These are phyloP conservation scores for Lithodes maja DNA, from an alignment of 2,888 invertebrate genomes.

Conservation along the genomic window DNA sequence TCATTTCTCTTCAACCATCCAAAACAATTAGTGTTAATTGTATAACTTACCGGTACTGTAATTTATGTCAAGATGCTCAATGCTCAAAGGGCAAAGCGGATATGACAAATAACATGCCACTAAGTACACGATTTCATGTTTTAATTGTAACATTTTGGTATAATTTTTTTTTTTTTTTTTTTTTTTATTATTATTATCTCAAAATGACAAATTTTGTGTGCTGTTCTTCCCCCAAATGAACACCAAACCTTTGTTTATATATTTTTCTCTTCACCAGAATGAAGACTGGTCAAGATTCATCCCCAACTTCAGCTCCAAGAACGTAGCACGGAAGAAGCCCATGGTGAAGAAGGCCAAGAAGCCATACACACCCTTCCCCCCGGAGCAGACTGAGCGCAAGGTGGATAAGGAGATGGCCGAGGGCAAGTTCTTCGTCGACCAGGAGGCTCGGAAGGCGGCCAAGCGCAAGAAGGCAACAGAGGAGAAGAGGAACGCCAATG, in stretches of 20 bases:
- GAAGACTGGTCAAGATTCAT: constrained; percentile 98
- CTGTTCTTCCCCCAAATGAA: too few species aligned
- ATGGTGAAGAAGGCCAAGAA: constrained; percentile 92
- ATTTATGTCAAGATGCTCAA: too few species aligned
- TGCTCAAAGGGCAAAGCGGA: too few species aligned
- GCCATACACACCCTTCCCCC: constrained; percentile 98
- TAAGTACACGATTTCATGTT: too few species aligned
- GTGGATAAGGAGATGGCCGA: constrained; percentile 92
- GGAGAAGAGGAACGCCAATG: constrained; percentile 85
- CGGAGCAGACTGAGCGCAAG: constrained; percentile 93
- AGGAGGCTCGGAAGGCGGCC: constrained; percentile 81
- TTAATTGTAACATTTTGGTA: too few species aligned
- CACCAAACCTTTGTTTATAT: not conserved
- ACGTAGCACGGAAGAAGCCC: constrained; percentile 90
- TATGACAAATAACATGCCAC: too few species aligned
- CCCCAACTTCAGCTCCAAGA: constrained; percentile 94
- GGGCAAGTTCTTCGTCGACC: constrained; percentile 97
- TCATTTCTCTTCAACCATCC: too few species aligned
- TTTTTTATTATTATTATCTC: too few species aligned
- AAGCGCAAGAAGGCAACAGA: constrained; percentile 81
- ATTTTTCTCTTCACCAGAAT: constrained; percentile 75
- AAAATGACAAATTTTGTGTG: too few species aligned
- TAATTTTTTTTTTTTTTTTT: too few species aligned
- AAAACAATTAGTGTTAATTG: too few species aligned
- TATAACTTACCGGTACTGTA: too few species aligned